Evolutionary conservation across 2,113 vertebrate species (phyloP).

Genomic region (Malaclemys terrapin): DNA sequence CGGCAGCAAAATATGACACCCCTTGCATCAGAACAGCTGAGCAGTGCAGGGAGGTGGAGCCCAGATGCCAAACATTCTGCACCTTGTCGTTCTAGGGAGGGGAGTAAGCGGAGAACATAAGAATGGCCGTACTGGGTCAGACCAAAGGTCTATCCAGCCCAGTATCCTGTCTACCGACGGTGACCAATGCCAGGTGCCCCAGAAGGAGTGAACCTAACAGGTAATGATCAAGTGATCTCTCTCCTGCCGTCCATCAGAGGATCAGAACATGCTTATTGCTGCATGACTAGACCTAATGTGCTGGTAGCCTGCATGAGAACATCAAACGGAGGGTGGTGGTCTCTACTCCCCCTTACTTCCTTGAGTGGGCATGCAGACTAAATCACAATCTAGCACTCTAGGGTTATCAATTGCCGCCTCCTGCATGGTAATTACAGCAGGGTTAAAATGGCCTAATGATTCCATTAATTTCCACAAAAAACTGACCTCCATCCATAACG

Average conservation of each 20-base stretch:
- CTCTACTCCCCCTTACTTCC: constrained; percentile 12
- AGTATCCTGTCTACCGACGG: too few relatives aligned
- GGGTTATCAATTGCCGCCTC: constrained; percentile 46
- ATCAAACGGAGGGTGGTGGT: background rate
- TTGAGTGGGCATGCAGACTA: constrained; percentile 33
- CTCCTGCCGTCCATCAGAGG: too few relatives aligned
- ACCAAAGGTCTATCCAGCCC: too few relatives aligned
- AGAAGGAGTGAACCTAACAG: too few relatives aligned
- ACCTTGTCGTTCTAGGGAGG: background rate
- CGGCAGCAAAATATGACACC: background rate
- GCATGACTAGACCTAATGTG: background rate
- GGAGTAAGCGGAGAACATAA: background rate
- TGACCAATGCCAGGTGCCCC: too few relatives aligned
- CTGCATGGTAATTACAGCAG: constrained; percentile 52
- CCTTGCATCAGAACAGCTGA: background rate
- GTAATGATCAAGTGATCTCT: too few relatives aligned
- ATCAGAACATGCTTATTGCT: background rate
- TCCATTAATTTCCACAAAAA: constrained; percentile 56
- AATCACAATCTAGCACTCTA: constrained; percentile 35
- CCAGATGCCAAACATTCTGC: background rate
- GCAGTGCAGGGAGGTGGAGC: background rate
- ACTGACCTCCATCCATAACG: constrained; percentile 44
- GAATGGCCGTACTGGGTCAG: too few relatives aligned
- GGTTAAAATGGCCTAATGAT: constrained; percentile 64
- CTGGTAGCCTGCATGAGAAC: background rate